Evolutionary conservation across 2,797 vertebrate genomes (phyloP).

Genomic region (Coregonus suidteri): DNA sequence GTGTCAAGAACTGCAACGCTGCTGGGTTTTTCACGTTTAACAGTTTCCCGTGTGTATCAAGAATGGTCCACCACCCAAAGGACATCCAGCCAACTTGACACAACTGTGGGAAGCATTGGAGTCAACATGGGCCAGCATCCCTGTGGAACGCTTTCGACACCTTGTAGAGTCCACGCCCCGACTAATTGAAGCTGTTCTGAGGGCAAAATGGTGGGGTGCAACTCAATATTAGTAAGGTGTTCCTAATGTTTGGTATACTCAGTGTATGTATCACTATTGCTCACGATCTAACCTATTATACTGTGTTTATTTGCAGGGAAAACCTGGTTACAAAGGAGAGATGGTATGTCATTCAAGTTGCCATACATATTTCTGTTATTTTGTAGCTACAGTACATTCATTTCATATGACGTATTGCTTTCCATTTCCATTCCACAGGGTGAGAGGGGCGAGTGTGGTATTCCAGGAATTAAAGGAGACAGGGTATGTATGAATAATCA

Average conservation of each 20-base stretch:
- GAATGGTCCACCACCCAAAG: too few relatives aligned
- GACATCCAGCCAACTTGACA: too few relatives aligned
- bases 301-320: constrained; percentile 76
- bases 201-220: too few relatives aligned
- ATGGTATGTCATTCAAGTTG: constrained; percentile 70
- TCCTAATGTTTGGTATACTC: neutral
- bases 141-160: too few relatives aligned
- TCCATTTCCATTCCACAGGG: constrained; percentile 76
- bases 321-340: constrained; percentile 89
- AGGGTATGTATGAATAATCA: constrained; percentile 67
- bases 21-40: too few relatives aligned
- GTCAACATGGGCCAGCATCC: too few relatives aligned
- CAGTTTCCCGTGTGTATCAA: too few relatives aligned
- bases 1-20: too few relatives aligned
- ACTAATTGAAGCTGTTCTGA: too few relatives aligned
- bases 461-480: constrained; percentile 91
- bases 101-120: too few relatives aligned
- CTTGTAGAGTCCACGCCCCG: too few relatives aligned
- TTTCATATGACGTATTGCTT: constrained; percentile 12
- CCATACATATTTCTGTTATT: constrained; percentile 7
- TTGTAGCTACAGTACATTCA: neutral
- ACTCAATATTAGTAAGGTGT: neutral
- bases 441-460: constrained; percentile 89
- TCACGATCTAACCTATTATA: neutral
- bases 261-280: neutral